phyloP scores from a whole-genome alignment of 2,888 invertebrate genomes.

The Yponomeuta plumbellus region DNA sequence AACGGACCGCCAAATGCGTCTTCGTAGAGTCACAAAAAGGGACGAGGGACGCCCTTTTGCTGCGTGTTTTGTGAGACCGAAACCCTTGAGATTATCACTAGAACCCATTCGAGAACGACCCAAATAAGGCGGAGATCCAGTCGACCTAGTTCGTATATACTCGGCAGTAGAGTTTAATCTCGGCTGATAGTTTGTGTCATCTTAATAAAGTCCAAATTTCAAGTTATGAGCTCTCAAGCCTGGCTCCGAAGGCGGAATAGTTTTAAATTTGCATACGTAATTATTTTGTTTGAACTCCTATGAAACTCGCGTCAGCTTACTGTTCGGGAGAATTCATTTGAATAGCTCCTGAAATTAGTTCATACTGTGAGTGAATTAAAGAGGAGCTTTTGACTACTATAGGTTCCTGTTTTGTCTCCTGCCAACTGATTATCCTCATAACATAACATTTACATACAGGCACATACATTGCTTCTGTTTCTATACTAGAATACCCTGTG shows the following conservation, averaged over 20 bases:
- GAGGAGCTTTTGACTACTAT: too few species aligned
- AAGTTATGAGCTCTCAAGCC: not conserved
- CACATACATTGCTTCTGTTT: too few species aligned
- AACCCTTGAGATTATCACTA: not conserved
- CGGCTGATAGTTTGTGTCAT: not conserved
- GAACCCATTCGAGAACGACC: not conserved
- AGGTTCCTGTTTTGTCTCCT: too few species aligned
- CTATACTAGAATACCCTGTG: too few species aligned
- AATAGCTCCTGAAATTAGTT: not conserved
- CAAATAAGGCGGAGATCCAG: not conserved
- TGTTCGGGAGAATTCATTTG: not conserved
- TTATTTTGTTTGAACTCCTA: not conserved
- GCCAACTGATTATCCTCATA: too few species aligned
- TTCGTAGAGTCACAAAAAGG: not conserved
- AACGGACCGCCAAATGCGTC: not conserved
- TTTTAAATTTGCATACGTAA: conserved; percentile 2
- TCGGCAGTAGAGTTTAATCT: not conserved
- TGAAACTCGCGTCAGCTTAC: not conserved
- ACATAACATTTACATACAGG: too few species aligned
- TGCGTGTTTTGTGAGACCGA: not conserved
- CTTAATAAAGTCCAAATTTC: conserved; percentile 1
- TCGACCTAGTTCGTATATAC: not conserved
- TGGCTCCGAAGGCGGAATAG: not conserved
- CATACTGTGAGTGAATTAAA: not conserved
- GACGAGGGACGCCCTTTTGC: not conserved